Percentiles rank a stretch among this genome's conserved stretches.
phyloP scores from a whole-genome alignment of 2,113 vertebrate species.

The Ciconia maguari region DNA sequence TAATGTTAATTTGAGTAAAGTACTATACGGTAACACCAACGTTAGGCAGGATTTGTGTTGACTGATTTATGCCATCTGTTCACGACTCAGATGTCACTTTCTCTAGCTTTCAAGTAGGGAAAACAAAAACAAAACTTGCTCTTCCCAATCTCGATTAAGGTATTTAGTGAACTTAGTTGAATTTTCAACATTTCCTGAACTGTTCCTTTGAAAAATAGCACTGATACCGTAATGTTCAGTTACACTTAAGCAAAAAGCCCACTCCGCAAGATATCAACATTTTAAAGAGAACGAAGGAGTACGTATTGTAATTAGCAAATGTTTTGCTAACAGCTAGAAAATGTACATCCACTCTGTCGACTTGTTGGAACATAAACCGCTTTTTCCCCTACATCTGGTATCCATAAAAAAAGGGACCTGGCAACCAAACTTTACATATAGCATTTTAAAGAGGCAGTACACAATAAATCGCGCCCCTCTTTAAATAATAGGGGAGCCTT shows the following conservation, averaged over 20 bases:
- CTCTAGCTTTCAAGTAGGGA: neutral
- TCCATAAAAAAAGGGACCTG: neutral
- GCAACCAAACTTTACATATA: conserved; percentile 6
- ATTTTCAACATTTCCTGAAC: neutral
- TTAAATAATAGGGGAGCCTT: neutral
- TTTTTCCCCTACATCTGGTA: conserved; percentile 29
- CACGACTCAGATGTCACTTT: neutral
- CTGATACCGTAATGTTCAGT: neutral
- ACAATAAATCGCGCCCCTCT: neutral
- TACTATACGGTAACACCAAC: neutral
- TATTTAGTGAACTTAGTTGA: neutral
- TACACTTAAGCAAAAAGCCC: neutral
- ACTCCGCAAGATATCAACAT: neutral
- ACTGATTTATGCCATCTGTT: conserved; percentile 56
- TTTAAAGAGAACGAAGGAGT: neutral
- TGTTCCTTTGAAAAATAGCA: neutral
- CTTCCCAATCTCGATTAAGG: neutral
- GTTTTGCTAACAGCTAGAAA: conserved; percentile 54
- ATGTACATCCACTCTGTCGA: conserved; percentile 9
- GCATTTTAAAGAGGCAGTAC: conserved; percentile 2
- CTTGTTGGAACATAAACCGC: conserved; percentile 10
- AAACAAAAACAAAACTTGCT: conserved; percentile 30
- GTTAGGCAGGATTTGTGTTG: conserved; percentile 1
- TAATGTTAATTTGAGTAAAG: neutral
- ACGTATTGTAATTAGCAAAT: conserved; percentile 22